Base-by-base conservation (phyloP, 1,140 invertebrate species). In the Megalonaias nervosa region DNA sequence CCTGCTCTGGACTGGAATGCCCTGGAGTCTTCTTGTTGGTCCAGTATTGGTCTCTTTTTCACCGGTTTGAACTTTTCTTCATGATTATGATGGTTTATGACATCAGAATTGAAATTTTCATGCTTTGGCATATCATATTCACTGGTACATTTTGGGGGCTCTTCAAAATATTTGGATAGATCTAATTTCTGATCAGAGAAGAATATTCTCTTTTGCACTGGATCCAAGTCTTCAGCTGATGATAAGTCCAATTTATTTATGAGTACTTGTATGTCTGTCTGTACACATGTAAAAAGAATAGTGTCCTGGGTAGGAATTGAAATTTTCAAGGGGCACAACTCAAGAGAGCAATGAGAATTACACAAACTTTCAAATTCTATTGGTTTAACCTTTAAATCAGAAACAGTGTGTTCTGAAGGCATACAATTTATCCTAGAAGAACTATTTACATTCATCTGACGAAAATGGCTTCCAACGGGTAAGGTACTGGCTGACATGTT, bases 271-370 rank as follows among this genome's bases (percentile, higher is more conserved):
- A 66, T 60, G 21, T 71, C 66, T 48, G 70, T 79, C n/a, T 77
- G 81, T 23, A 88, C 60, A 23, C 84, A 85, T 21, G 85, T 84
- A 69, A 88, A 65, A 23, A 88, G 75, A 38, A 88, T 60, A 14
- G 86, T 85, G 77, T 87, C 84, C 48, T 82, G 75, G 15, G 81
- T 76, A 17, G 87, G 86, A 67, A 88, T 84, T 19, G 86, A 87
- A 21, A 88, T 75, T 71, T 87, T 88, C 74, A 87, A 55, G n/a
- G 86, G 84, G 23, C 71, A 79, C 13, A 85, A 71, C n/a, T 86
- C 85, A 0, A 74, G 66, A 1, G 84, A 73, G 66, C 86, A 86
- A 65, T 84, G 75, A 4, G 85, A 84, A 31, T 84, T 83, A 31
- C 72, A 75, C 17, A 87, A 62, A 55, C 79, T 76, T n/a, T 80